A percentile compares a stretch with the other conserved stretches of the same genome.
Conservation (phyloP, 1,140 invertebrate species). For the Samia ricini region DNA sequence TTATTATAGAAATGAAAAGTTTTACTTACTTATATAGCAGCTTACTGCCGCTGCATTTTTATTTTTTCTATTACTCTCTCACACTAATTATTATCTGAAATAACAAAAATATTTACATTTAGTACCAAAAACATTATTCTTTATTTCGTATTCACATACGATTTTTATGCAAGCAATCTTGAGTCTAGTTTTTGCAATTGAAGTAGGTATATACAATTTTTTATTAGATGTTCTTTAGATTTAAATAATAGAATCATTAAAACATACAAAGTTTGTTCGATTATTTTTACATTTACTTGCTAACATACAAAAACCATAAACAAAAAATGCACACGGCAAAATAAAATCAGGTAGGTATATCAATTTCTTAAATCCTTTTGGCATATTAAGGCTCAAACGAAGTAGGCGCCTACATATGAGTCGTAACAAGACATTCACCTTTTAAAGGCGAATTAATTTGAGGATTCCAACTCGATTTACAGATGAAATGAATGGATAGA, state of each 20-base stretch:
- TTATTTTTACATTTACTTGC: no score
- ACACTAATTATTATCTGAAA: slow-evolving; percentile 47
- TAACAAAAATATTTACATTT: slow-evolving; percentile 27
- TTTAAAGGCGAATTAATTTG: slow-evolving; percentile 39
- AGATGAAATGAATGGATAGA: slow-evolving; percentile 40
- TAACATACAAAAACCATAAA: not conserved
- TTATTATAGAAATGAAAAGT: no score
- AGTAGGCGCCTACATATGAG: slow-evolving; percentile 9
- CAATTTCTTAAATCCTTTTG: slow-evolving; percentile 7
- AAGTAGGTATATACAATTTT: no score
- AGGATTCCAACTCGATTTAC: slow-evolving; percentile 39
- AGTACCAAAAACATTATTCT: no score
- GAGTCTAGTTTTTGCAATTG: no score
- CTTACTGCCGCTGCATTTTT: slow-evolving; percentile 69
- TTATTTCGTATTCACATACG: no score
- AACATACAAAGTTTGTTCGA: no score
- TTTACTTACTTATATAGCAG: slow-evolving; percentile 55
- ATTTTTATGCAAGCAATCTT: no score
- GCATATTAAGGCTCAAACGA: slow-evolving; percentile 9
- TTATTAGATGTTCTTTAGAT: no score
- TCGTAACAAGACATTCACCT: slow-evolving; percentile 29
- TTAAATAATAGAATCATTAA: no score
- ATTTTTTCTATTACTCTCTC: slow-evolving; percentile 25
- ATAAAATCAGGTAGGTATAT: not conserved
- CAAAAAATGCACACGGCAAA: not conserved